phyloP scores from a whole-genome alignment of 2,113 vertebrate species.

The Rhynchomys soricoides region DNA sequence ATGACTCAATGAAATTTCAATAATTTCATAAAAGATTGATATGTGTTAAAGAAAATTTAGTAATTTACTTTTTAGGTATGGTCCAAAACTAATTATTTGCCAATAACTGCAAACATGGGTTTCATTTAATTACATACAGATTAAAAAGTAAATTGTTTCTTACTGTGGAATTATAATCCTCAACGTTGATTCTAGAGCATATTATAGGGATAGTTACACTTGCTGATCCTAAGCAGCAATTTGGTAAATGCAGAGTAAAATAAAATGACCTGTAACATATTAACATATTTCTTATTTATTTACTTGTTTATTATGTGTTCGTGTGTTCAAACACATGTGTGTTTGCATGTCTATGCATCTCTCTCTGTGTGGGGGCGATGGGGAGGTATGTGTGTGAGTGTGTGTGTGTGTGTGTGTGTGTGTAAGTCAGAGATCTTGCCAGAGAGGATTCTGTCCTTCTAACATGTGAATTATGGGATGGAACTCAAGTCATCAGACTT shows the following conservation, averaged over 20 bases:
- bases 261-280: not conserved
- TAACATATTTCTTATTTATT: not conserved
- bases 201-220: not conserved
- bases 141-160: conserved; percentile 37
- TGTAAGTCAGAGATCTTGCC: not conserved
- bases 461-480: too few relatives aligned
- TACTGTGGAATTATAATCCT: conserved; percentile 12
- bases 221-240: conserved; percentile 8
- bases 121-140: conserved; percentile 21
- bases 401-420: not conserved
- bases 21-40: conserved; percentile 41
- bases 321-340: not conserved
- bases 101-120: not conserved
- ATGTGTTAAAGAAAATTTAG: conserved; percentile 28
- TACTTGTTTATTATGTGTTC: not conserved
- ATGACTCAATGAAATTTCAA: not conserved
- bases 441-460: not conserved
- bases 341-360: not conserved
- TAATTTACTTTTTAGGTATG: conserved; percentile 32
- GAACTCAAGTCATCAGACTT: not conserved
- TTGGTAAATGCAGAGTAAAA: not conserved
- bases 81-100: conserved; percentile 36
- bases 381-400: not conserved
- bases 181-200: not conserved
- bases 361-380: not conserved